Conservation (phyloP, 1,140 invertebrate species). For the Drosophila ercepeae region DNA sequence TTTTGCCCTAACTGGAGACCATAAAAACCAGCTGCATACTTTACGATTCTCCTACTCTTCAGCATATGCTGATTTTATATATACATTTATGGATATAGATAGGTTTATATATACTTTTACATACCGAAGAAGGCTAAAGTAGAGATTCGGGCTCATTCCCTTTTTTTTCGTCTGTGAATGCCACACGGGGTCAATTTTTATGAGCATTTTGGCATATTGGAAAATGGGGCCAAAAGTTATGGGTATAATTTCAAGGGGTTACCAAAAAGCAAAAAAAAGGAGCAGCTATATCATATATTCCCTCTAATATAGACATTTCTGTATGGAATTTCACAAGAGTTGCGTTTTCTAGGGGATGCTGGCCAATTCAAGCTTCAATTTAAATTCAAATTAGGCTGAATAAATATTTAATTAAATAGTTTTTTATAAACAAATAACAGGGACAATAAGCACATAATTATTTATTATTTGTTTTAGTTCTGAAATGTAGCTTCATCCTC, state of each 20-base stretch:
- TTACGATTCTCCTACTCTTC: slow-evolving; percentile 43
- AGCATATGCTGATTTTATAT: slow-evolving; percentile 78
- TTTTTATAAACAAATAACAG: neutral
- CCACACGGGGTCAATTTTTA: slow-evolving; percentile 76
- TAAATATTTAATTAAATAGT: neutral
- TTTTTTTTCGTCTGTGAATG: slow-evolving; percentile 28
- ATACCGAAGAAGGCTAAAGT: slow-evolving; percentile 1
- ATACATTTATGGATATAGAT: neutral
- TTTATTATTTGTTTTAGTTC: neutral
- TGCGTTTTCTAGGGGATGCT: neutral
- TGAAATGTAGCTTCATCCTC: neutral
- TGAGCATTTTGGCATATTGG: slow-evolving; percentile 79
- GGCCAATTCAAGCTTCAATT: slow-evolving; percentile 1
- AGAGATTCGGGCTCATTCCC: slow-evolving; percentile 26
- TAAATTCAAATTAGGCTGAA: neutral
- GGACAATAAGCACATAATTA: neutral
- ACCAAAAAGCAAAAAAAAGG: neutral
- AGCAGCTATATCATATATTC: slow-evolving; percentile 4
- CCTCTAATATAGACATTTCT: neutral
- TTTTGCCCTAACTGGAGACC: slow-evolving; percentile 60
- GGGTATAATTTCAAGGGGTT: slow-evolving; percentile 61
- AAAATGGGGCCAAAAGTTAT: slow-evolving; percentile 79
- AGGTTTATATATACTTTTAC: neutral
- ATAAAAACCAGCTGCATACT: slow-evolving; percentile 80
- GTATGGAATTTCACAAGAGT: neutral